Percentiles rank a stretch among this genome's conserved stretches.
These are phyloP conservation scores for Sapayoa aenigma DNA, from an alignment of 2,113 vertebrate genomes.

Conservation along the genomic window DNA sequence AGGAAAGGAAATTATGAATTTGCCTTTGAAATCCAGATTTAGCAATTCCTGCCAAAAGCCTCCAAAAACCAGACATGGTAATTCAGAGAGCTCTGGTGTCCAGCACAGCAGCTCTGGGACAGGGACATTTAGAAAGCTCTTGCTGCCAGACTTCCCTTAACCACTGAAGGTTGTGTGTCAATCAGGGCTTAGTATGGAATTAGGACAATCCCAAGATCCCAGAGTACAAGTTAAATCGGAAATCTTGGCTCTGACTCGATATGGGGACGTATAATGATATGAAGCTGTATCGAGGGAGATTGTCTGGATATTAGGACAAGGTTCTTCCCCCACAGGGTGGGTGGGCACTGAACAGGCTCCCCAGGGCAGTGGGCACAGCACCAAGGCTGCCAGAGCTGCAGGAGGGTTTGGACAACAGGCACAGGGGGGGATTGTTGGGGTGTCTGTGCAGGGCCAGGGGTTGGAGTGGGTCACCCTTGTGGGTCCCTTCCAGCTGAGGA, in stretches of 20 bases:
- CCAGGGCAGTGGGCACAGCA: not conserved
- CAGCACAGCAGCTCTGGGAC: not conserved
- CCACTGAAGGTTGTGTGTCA: not conserved
- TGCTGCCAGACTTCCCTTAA: not conserved
- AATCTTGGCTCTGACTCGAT: not conserved
- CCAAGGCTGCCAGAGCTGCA: not conserved
- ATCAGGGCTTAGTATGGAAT: not conserved
- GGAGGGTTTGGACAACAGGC: not conserved
- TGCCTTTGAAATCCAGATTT: not conserved
- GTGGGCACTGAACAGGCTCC: not conserved
- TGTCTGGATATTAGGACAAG: not conserved
- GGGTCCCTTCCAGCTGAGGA: not conserved
- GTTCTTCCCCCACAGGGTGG: not conserved
- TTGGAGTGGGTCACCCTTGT: rapidly evolving
- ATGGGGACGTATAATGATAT: not conserved
- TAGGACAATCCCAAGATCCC: not conserved
- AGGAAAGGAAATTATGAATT: not conserved
- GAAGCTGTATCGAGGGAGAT: rapidly evolving
- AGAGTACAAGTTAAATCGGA: not conserved
- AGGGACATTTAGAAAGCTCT: not conserved
- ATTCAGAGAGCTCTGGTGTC: not conserved
- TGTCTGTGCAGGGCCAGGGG: rapidly evolving
- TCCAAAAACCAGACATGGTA: not conserved
- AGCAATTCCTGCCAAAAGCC: not conserved
- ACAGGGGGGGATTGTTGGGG: not conserved